phyloP scores from a whole-genome alignment of 2,113 vertebrate species.

The Nanger granti region DNA sequence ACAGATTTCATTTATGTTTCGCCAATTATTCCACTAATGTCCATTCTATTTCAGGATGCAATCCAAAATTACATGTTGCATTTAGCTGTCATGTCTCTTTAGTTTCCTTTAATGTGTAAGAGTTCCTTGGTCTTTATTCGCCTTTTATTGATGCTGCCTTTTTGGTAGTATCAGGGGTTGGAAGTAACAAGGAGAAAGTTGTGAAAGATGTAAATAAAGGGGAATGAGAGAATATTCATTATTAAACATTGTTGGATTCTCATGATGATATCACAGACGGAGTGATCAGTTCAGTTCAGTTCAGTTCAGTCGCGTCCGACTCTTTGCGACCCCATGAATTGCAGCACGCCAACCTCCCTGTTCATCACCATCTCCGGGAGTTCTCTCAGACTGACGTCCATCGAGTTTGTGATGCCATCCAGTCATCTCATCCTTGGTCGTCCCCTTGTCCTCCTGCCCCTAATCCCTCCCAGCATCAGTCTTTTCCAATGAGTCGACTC shows the following conservation, averaged over 20 bases:
- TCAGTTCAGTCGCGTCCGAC: too few relatives aligned
- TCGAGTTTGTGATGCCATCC: too few relatives aligned
- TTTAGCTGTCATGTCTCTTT: background rate
- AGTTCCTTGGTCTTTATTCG: background rate
- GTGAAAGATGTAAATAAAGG: background rate
- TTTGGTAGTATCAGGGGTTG: background rate
- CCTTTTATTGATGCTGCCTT: background rate
- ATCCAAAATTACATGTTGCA: background rate
- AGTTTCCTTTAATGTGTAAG: background rate
- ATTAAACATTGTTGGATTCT: background rate
- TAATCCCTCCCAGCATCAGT: too few relatives aligned
- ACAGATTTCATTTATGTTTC: background rate
- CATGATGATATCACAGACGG: background rate
- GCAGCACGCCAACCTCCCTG: too few relatives aligned
- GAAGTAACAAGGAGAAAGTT: background rate
- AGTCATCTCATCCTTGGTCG: too few relatives aligned
- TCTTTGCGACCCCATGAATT: too few relatives aligned
- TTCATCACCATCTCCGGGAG: too few relatives aligned
- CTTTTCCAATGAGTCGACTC: too few relatives aligned
- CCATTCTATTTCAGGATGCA: background rate
- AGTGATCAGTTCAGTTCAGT: background rate
- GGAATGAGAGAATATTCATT: background rate
- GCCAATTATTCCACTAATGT: background rate
- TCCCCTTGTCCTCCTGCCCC: too few relatives aligned
- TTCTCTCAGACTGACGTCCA: too few relatives aligned